These are phyloP conservation scores for Alectura lathami DNA, from an alignment of 2,113 vertebrate species.

Conservation along the genomic window DNA sequence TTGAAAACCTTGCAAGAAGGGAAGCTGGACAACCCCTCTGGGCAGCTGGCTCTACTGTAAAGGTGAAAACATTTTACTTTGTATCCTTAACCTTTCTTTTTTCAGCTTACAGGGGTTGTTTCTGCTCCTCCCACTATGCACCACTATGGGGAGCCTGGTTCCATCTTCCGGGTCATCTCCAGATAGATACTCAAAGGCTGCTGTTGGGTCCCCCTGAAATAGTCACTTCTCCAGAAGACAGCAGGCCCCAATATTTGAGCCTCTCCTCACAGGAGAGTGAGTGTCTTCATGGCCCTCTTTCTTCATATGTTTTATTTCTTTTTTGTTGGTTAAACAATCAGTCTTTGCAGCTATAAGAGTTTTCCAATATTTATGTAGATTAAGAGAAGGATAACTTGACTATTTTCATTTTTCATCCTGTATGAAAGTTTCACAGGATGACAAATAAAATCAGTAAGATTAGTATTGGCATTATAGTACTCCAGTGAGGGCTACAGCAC, in stretches of 20 bases:
- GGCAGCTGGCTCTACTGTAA: not conserved
- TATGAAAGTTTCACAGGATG: not conserved
- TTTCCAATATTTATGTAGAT: not conserved
- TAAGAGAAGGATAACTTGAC: not conserved
- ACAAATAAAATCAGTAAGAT: not conserved
- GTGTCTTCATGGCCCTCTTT: not conserved
- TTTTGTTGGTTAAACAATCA: not conserved
- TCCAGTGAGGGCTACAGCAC: not conserved
- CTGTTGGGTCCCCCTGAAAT: not conserved
- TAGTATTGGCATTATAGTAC: not conserved
- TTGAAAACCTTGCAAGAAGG: not conserved
- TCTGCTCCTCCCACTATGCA: not conserved
- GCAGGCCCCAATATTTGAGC: not conserved
- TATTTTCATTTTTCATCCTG: not conserved
- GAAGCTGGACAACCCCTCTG: not conserved
- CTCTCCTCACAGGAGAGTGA: not conserved
- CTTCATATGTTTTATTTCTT: not conserved
- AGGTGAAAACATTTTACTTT: not conserved
- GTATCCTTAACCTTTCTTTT: not conserved
- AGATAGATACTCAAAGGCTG: not conserved
- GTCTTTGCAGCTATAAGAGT: not conserved
- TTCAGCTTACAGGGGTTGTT: not conserved
- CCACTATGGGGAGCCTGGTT: not conserved
- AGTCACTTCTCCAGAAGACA: not conserved
- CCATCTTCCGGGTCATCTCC: not conserved